phyloP scores from a whole-genome alignment of 2,888 invertebrate species.

The Euzophera pinguis region DNA sequence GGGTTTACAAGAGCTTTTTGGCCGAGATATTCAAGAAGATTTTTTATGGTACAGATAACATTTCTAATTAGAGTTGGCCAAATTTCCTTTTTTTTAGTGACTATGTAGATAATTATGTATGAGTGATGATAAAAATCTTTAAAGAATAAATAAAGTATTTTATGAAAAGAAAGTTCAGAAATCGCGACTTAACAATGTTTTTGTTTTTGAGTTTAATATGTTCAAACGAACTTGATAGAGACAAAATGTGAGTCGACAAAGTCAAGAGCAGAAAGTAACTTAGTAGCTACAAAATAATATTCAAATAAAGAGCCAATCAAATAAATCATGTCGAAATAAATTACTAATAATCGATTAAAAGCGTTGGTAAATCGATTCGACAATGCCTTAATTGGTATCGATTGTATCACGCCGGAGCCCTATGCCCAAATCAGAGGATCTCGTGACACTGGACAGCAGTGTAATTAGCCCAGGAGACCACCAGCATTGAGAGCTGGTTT shows the following conservation, averaged over 20 bases:
- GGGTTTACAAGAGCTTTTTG: not conserved
- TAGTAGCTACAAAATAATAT: not conserved
- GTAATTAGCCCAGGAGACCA: constrained; percentile 58
- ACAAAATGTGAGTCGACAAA: no score
- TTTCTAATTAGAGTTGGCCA: no score
- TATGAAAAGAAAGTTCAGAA: no score
- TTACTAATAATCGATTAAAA: constrained; percentile 6
- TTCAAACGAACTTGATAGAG: no score
- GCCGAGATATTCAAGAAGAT: no score
- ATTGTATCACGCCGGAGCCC: constrained; percentile 42
- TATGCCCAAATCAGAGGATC: constrained; percentile 56
- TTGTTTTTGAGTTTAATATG: no score
- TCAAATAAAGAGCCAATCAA: not conserved
- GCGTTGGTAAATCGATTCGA: constrained; percentile 35
- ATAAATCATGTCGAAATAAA: constrained; percentile 1
- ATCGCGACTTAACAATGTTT: no score
- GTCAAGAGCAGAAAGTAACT: not conserved
- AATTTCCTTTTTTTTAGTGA: no score
- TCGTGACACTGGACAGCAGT: constrained; percentile 48
- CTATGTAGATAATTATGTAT: no score
- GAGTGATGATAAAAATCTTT: no score
- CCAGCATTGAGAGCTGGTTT: constrained; percentile 38
- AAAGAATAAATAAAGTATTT: no score
- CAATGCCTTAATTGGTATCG: constrained; percentile 66
- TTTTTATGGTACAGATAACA: no score